phyloP scores from a whole-genome alignment of 2,113 vertebrate species.

The Hypanus sabinus region DNA sequence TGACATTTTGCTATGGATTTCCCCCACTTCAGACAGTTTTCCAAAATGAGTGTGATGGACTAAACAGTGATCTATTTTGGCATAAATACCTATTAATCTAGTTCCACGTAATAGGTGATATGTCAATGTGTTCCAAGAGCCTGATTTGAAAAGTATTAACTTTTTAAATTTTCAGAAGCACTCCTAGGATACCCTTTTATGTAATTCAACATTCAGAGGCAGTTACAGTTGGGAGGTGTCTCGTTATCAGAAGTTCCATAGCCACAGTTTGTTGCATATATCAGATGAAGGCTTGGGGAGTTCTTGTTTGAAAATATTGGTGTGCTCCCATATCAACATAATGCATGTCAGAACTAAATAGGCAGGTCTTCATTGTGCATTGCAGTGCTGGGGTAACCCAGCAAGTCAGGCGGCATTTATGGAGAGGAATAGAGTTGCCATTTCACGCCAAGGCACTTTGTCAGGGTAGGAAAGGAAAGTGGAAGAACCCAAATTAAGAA shows the following conservation, averaged over 20 bases:
- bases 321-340: background rate
- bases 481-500: too few species aligned
- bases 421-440: too few species aligned
- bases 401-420: too few species aligned
- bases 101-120: background rate
- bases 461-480: too few species aligned
- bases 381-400: too few species aligned
- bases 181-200: background rate
- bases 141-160: background rate
- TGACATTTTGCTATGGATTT: too few species aligned
- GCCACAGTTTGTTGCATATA: background rate
- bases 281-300: background rate
- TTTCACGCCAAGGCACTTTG: too few species aligned
- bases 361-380: background rate
- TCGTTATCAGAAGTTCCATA: background rate
- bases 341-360: background rate
- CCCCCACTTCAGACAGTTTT: too few species aligned
- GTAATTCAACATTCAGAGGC: background rate
- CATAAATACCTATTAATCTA: background rate
- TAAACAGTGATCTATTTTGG: too few species aligned
- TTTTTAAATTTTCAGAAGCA: background rate
- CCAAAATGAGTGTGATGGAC: too few species aligned
- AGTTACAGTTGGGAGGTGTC: background rate
- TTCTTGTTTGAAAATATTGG: background rate
- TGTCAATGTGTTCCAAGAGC: background rate